phyloP scores from a whole-genome alignment of 1,140 invertebrate genomes.

The Hyposmocoma kahamanoa region DNA sequence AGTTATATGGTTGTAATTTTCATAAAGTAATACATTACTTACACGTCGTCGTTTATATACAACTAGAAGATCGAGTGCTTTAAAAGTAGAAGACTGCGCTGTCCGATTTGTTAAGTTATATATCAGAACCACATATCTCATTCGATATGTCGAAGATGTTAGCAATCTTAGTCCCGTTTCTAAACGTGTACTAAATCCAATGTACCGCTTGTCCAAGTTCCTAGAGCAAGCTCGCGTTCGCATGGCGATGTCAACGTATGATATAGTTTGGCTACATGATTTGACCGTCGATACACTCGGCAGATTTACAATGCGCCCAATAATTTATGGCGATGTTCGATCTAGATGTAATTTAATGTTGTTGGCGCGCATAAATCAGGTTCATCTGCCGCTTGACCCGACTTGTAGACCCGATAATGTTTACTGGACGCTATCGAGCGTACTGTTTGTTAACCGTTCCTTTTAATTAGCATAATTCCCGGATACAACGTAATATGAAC shows the following conservation, averaged over 20 bases:
- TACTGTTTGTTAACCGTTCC: slow-evolving; percentile 2
- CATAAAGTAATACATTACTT: too few relatives aligned
- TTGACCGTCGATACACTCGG: slow-evolving; percentile 60
- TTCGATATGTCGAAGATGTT: too few relatives aligned
- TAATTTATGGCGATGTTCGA: slow-evolving; percentile 69
- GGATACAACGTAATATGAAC: background rate
- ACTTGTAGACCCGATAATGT: slow-evolving; percentile 38
- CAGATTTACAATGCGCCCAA: slow-evolving; percentile 66
- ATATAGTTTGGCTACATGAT: slow-evolving; percentile 53
- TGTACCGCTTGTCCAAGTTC: too few relatives aligned
- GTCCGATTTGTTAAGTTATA: too few relatives aligned
- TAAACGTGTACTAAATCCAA: too few relatives aligned
- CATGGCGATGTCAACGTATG: slow-evolving; percentile 26
- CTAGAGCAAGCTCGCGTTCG: background rate
- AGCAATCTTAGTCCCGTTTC: too few relatives aligned
- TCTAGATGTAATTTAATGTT: slow-evolving; percentile 71
- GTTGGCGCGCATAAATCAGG: slow-evolving; percentile 63
- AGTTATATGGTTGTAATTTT: too few relatives aligned
- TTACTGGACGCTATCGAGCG: slow-evolving; percentile 6
- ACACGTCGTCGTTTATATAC: too few relatives aligned
- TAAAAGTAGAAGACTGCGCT: too few relatives aligned
- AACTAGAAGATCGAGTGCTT: too few relatives aligned
- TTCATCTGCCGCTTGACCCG: slow-evolving; percentile 50
- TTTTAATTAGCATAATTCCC: slow-evolving; percentile 15
- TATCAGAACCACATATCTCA: too few relatives aligned